A percentile compares a stretch with the other conserved stretches of the same genome.
phyloP scores from a whole-genome alignment of 2,888 invertebrate species.

The Drosophila niveifrons region DNA sequence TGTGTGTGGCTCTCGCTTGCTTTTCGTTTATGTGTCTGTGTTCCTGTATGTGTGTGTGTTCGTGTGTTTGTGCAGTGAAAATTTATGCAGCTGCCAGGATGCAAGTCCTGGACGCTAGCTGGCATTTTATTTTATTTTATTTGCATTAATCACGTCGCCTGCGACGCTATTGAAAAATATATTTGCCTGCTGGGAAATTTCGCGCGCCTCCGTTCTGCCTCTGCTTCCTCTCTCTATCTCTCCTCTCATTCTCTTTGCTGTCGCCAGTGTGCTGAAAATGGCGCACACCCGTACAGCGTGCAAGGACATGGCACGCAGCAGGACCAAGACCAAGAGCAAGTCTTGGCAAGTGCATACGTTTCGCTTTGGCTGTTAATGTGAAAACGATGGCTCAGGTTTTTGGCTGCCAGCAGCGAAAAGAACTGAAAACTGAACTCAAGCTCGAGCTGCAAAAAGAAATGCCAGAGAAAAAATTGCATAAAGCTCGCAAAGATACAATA shows the following conservation, averaged over 20 bases:
- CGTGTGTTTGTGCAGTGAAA: slow-evolving; percentile 57
- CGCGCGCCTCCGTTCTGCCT: slow-evolving; percentile 57
- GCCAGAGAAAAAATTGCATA: slow-evolving; percentile 53
- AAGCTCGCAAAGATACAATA: slow-evolving; percentile 60
- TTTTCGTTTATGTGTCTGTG: not conserved
- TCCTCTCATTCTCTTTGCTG: not conserved
- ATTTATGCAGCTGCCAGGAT: slow-evolving; percentile 73
- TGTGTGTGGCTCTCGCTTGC: slow-evolving; percentile 38
- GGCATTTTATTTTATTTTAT: slow-evolving; percentile 78
- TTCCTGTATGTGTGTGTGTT: slow-evolving; percentile 27
- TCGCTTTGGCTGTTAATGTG: slow-evolving; percentile 81
- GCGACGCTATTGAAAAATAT: slow-evolving; percentile 81
- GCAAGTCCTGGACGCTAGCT: slow-evolving; percentile 55
- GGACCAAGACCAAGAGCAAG: slow-evolving; percentile 37
- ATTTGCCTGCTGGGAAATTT: slow-evolving; percentile 81
- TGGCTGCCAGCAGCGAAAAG: slow-evolving; percentile 56
- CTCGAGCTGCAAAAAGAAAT: slow-evolving; percentile 40
- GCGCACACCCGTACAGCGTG: slow-evolving; percentile 18
- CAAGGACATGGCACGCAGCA: slow-evolving; percentile 63
- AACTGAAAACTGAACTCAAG: slow-evolving; percentile 35
- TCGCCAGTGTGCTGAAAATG: slow-evolving; percentile 18
- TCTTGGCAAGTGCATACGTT: slow-evolving; percentile 79
- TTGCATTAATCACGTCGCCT: slow-evolving; percentile 80
- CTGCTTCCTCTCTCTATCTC: not conserved
- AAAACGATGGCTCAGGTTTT: slow-evolving; percentile 81